Evolutionary conservation across 2,797 vertebrate species (phyloP), one percentile per base, ranked within the genome.

Genomic region (Gephyroberyx darwinii): DNA sequence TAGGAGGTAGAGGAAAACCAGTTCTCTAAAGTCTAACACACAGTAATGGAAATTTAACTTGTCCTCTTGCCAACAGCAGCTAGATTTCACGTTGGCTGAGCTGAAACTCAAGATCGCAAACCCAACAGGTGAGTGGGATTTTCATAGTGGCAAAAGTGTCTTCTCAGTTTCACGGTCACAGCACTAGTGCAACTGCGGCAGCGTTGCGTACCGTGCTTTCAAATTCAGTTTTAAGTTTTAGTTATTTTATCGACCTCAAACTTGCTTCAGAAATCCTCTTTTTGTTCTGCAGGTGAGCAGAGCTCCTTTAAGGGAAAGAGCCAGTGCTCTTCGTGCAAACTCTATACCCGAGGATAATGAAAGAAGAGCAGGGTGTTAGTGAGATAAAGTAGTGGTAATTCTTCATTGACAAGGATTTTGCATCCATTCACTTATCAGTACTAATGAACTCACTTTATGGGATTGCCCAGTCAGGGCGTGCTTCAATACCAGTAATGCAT

Each of bases 1-100:
- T 45, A 60, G 74, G 69, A 82, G 74, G 68, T 85, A 84, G 90
- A 81, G 79, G 79, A 67, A 60, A 88, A 81, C 69, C 41, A 30
- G 47, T 54, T 47, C 65, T 56, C 69, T 19, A 48, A 74, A 61
- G 58, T 69, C 74, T 54, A 37, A 74, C 8, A 1, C 22, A 1
- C 68, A 60, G 37, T 45, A 60, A 65, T 30, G 58, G 78, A 83
- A 71, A 67, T 45, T 31, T 55, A 26, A 71, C 57, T 43, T 54
- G 54, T 67, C 33, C 39, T n/a, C 60, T 57, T 65, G 69, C 19
- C 52, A 66, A 65, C 19, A 53, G 63, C 33, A 53, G 71, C 61
- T 59, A 30, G 19, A 69, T 78, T 69, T 76, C 72, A 69, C 26
- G 53, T 56, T 16, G 56, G 45, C 55, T n/a, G 73, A 67, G 47